Conservation (phyloP, 2,113 vertebrate species). For the Bettongia penicillata region DNA sequence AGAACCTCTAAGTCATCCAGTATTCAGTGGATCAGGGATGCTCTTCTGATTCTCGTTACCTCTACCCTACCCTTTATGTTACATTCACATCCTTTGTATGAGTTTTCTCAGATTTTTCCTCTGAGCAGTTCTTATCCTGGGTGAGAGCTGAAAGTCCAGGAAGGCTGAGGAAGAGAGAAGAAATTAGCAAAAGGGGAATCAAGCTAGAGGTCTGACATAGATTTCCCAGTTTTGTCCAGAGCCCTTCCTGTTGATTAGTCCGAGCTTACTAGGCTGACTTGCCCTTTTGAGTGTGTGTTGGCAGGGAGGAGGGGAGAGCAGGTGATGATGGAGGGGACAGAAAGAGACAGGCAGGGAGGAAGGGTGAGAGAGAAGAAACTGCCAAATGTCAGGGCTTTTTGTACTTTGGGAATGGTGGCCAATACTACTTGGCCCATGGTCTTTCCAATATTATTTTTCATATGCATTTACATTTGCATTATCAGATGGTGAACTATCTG, state of each 20-base stretch:
- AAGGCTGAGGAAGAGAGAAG: rapidly evolving
- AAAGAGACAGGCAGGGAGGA: too few relatives aligned
- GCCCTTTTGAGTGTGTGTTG: neutral
- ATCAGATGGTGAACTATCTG: neutral
- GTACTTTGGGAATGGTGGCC: neutral
- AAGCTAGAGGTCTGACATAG: neutral
- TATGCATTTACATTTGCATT: rapidly evolving
- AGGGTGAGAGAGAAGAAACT: neutral
- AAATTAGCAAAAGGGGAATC: neutral
- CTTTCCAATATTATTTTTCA: rapidly evolving
- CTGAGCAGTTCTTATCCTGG: neutral
- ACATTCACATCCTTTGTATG: rapidly evolving
- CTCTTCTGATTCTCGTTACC: neutral
- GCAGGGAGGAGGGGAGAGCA: neutral
- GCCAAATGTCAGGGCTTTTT: neutral
- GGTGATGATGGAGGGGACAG: neutral
- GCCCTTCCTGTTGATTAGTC: neutral
- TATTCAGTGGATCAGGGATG: neutral
- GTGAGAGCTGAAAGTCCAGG: neutral
- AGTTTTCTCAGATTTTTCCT: neutral
- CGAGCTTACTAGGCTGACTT: neutral
- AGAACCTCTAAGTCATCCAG: neutral
- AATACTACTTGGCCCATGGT: neutral
- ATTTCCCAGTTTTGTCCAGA: neutral
- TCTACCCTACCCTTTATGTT: rapidly evolving